phyloP scores from a whole-genome alignment of 1,140 invertebrate species.

The Thaumatotibia leucotreta region DNA sequence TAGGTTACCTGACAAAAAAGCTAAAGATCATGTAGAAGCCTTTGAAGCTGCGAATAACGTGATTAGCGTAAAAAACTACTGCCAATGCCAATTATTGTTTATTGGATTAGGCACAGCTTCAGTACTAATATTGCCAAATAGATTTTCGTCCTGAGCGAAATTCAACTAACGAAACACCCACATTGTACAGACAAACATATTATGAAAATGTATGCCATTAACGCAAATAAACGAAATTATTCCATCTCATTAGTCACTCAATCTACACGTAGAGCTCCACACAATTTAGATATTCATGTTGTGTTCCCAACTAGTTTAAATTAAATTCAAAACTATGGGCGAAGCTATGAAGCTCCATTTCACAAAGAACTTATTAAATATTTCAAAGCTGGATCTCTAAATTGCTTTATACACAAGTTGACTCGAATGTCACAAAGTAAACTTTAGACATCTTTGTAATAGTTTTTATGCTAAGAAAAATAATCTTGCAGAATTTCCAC shows the following conservation, averaged over 20 bases:
- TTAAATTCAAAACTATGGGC: slow-evolving; percentile 58
- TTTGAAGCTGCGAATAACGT: slow-evolving; percentile 32
- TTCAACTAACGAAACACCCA: too few relatives aligned
- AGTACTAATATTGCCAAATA: not conserved
- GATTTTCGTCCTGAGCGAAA: too few relatives aligned
- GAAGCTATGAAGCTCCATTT: not conserved
- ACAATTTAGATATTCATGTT: not conserved
- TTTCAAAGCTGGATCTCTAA: not conserved
- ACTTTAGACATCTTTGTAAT: not conserved
- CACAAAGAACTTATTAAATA: slow-evolving; percentile 55
- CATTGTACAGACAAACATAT: too few relatives aligned
- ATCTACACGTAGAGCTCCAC: not conserved
- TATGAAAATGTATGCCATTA: not conserved
- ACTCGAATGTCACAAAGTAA: not conserved
- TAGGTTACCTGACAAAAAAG: slow-evolving; percentile 13
- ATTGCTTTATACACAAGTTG: not conserved
- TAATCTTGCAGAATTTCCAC: not conserved
- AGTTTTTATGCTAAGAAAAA: not conserved
- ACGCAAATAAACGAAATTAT: not conserved
- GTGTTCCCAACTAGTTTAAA: slow-evolving; percentile 33
- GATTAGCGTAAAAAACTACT: slow-evolving; percentile 26
- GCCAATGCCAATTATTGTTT: slow-evolving; percentile 25
- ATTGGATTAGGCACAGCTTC: slow-evolving; percentile 27
- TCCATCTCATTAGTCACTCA: not conserved
- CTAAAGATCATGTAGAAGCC: slow-evolving; percentile 23